Evolutionary conservation across 2,888 invertebrate genomes (phyloP).

Genomic region (Stegophylla sp.): DNA sequence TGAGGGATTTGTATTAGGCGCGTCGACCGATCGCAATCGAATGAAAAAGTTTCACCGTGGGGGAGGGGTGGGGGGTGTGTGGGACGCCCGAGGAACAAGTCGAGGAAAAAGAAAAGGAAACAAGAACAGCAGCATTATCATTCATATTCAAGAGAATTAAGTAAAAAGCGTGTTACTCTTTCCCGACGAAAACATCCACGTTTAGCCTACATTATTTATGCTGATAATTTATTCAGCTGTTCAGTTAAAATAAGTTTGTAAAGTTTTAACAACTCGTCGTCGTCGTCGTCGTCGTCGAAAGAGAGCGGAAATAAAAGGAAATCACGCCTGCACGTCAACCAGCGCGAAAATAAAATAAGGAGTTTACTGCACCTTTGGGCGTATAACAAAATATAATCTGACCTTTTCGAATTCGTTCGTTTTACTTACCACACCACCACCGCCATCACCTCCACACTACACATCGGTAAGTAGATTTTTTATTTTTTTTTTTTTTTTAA

Average conservation of each 20-base stretch:
- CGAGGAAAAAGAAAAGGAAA: background rate
- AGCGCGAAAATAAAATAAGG: background rate
- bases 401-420: background rate
- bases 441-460: no score
- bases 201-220: slow-evolving; percentile 46
- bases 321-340: slow-evolving; percentile 22
- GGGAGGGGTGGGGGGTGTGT: no score
- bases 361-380: slow-evolving; percentile 19
- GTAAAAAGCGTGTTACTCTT: slow-evolving; percentile 53
- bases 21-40: slow-evolving; percentile 16
- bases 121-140: background rate
- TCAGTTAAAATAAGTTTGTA: slow-evolving; percentile 47
- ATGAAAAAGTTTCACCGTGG: slow-evolving; percentile 19
- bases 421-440: no score
- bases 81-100: slow-evolving; percentile 20
- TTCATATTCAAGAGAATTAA: slow-evolving; percentile 34
- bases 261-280: slow-evolving; percentile 52
- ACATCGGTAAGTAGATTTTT: no score
- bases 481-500: no score
- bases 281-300: no score
- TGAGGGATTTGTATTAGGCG: slow-evolving; percentile 11
- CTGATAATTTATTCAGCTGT: slow-evolving; percentile 47
- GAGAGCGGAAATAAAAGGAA: slow-evolving; percentile 26
- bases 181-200: slow-evolving; percentile 45
- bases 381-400: slow-evolving; percentile 3